A percentile compares a stretch with the other conserved stretches of the same genome.
These are phyloP conservation scores for Drosophila subsilvestris DNA, from an alignment of 2,888 invertebrate genomes.

Conservation along the genomic window DNA sequence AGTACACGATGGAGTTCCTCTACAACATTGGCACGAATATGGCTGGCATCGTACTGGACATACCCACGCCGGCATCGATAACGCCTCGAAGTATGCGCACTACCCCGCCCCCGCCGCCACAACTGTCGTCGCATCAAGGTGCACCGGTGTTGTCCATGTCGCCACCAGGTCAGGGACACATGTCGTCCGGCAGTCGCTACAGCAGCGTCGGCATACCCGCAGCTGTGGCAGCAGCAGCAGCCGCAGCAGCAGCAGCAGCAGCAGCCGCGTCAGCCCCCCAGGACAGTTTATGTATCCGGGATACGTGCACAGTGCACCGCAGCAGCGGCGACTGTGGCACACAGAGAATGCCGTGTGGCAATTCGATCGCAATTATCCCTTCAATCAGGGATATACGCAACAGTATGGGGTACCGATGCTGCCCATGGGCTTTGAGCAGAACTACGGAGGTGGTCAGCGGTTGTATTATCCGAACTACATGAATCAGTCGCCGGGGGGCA, in stretches of 20 bases:
- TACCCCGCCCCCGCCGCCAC: constrained; percentile 43
- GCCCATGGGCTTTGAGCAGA: constrained; percentile 67
- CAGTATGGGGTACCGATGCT: constrained; percentile 66
- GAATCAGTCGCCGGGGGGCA: constrained; percentile 40
- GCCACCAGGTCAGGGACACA: constrained; percentile 10
- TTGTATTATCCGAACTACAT: constrained; percentile 64
- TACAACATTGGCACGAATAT: constrained; percentile 63
- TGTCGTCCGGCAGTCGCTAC: constrained; percentile 38
- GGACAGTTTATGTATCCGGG: constrained; percentile 62
- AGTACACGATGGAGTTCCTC: constrained; percentile 70
- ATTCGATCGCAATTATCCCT: constrained; percentile 74
- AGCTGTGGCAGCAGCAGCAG: constrained; percentile 7
- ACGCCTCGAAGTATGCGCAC: constrained; percentile 63
- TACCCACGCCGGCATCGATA: constrained; percentile 70
- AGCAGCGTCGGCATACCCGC: constrained; percentile 1
- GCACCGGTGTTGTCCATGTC: constrained; percentile 33
- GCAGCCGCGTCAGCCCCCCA: background rate
- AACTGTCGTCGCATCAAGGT: background rate
- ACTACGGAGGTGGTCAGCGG: constrained; percentile 56
- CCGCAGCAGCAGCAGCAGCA: background rate
- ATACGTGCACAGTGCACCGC: constrained; percentile 54
- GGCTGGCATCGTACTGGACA: constrained; percentile 66
- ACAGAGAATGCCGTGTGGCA: constrained; percentile 71
- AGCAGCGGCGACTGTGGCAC: constrained; percentile 72
- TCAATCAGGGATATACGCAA: constrained; percentile 62